Base-by-base conservation (phyloP, 2,888 invertebrate species). In the Luffia ferchaultella region DNA sequence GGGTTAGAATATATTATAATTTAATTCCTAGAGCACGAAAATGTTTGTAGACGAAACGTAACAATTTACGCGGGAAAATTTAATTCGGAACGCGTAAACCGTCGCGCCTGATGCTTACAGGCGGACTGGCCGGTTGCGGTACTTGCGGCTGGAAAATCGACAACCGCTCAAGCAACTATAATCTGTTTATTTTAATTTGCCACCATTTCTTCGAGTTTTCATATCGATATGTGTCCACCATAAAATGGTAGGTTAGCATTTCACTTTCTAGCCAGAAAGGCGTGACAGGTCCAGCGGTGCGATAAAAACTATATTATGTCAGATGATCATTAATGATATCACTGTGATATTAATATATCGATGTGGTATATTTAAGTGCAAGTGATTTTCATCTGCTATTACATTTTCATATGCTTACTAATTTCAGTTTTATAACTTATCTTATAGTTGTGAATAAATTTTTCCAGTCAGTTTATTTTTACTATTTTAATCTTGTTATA, bases 111-210 rank as follows among this genome's bases (percentile, higher is more conserved):
- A 57, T 59, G 60, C 56, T 55, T 58, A 58, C 56, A 59, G 59
- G 56, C 57, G 54, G 57, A 79, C 77, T 77, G 75, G 66, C 68
- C 60, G 58, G 60, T n/a, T n/a, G n/a, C 60, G 63, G n/a, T n/a
- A 7, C 17, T 5, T 3, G 17, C 15, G 60, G 60, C 62, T 64
- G 50, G 41, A 63, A 68, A 70, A 63, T 65, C 58, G 30, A 30
- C 30, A 30, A 12, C 30, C 58, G 63, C 61, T 63, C 67, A 65
- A 65, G 64, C 60, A 66, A 69, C 70, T 70, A 64, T 30, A 30
- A 30, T 30, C 30, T 30, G 30, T 12, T 12, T 12, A 30, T 30
- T 30, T 30, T 12, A 30, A 30, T 30, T 30, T 30, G 30, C 5
- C 30, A 30, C 3, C 30, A 30, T 30, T 12, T 3, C 12, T 12